Conservation (phyloP, 2,797 vertebrate genomes). For the Crossoptilon crossoptilon region DNA sequence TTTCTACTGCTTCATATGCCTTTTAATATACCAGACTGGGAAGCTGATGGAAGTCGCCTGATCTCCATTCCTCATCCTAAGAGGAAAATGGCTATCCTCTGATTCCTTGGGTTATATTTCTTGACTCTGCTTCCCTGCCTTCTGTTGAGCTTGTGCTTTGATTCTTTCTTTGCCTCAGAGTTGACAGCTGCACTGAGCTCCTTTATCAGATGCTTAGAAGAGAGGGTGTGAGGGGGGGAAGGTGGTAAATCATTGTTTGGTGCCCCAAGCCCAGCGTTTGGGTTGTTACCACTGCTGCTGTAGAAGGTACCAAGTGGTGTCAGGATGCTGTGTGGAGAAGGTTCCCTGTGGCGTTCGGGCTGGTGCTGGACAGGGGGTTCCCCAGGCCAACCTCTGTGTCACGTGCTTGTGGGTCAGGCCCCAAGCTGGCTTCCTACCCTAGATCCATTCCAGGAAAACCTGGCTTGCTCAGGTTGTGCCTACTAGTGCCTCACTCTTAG, state of each 20-base stretch:
- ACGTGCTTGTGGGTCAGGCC: neutral
- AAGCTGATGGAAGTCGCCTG: constrained; percentile 5
- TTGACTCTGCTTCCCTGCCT: constrained; percentile 13
- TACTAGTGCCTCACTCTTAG: neutral
- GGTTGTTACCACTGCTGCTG: neutral
- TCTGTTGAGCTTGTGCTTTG: constrained; percentile 35
- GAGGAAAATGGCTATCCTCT: neutral
- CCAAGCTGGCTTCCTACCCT: neutral
- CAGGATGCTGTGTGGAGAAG: neutral
- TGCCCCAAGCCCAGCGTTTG: neutral
- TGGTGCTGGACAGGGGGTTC: neutral
- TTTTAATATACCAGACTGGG: constrained; percentile 34
- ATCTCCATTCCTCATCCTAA: neutral
- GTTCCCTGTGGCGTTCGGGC: neutral
- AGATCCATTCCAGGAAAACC: neutral
- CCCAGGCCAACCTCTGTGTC: neutral
- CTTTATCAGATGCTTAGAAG: constrained; percentile 22
- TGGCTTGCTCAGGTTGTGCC: neutral
- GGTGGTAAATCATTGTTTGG: neutral
- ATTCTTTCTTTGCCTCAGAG: constrained; percentile 43
- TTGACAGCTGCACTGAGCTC: constrained; percentile 11
- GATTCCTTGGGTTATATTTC: constrained; percentile 23
- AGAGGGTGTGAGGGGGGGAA: neutral
- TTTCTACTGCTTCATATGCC: constrained; percentile 25
- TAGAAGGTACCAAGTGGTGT: neutral